These are phyloP conservation scores for silkworm (Bombyx mori) DNA, from an alignment of 1,140 invertebrate genomes.

Conservation along the genomic window ASM3026992v2 NC_085108.1:8172501-8173000, in stretches of 20 bases:
- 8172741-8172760: neutral
- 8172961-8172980: too few species aligned
- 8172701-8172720: constrained; percentile 26
- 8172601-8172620: constrained; percentile 37
- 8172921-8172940: too few species aligned
- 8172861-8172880: too few species aligned
- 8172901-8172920: too few species aligned
- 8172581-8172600: constrained; percentile 62
- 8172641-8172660: constrained; percentile 11
- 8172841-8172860: too few species aligned
- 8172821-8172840: too few species aligned
- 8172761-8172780: too few species aligned
- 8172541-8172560: constrained; percentile 74
- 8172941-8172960: too few species aligned
- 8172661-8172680: constrained; percentile 47
- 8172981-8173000: too few species aligned
- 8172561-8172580: constrained; percentile 71
- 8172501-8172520: constrained; percentile 21
- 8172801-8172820: too few species aligned
- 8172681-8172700: constrained; percentile 36
- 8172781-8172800: too few species aligned
- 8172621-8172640: constrained; percentile 22
- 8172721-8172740: constrained; percentile 18
- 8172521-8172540: constrained; percentile 13
- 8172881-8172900: too few species aligned